phyloP scores from a whole-genome alignment of 2,797 vertebrate species.

The Botia almorhae region DNA sequence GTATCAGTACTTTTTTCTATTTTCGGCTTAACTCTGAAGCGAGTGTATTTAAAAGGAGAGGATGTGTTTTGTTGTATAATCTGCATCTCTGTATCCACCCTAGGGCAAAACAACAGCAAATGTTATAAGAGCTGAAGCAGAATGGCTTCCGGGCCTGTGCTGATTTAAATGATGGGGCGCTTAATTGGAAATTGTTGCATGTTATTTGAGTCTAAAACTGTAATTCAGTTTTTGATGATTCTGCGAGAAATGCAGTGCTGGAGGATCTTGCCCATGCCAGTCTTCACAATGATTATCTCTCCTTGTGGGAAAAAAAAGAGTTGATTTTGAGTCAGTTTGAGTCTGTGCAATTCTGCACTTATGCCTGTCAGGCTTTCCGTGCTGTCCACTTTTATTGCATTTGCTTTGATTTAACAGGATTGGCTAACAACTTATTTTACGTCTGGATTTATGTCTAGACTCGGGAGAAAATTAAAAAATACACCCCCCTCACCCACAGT shows the following conservation, averaged over 20 bases:
- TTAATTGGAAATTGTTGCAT: conserved; percentile 44
- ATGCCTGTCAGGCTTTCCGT: conserved; percentile 35
- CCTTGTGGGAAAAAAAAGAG: conserved; percentile 44
- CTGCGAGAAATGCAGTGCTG: conserved; percentile 40
- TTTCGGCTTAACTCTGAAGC: conserved; percentile 1
- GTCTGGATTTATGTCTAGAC: conserved; percentile 45
- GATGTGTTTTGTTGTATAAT: conserved; percentile 50
- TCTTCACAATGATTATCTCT: conserved; percentile 43
- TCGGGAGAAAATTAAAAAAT: conserved; percentile 36
- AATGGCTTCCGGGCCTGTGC: conserved; percentile 41
- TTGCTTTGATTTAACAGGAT: conserved; percentile 59
- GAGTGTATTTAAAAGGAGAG: conserved; percentile 13
- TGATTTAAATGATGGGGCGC: conserved; percentile 49
- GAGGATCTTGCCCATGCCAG: conserved; percentile 44
- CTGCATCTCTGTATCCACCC: conserved; percentile 29
- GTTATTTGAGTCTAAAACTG: conserved; percentile 40
- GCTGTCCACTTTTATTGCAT: conserved; percentile 44
- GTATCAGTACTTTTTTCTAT: background rate
- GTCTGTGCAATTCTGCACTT: conserved; percentile 39
- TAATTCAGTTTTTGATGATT: conserved; percentile 44
- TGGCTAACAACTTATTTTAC: conserved; percentile 49
- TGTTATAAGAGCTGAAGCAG: conserved; percentile 14
- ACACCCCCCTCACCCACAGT: conserved; percentile 29
- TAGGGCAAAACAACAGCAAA: conserved; percentile 27
- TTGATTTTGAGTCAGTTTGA: conserved; percentile 50